Conservation (phyloP, 2,113 vertebrate species). For the Falcunculus frontatus region DNA sequence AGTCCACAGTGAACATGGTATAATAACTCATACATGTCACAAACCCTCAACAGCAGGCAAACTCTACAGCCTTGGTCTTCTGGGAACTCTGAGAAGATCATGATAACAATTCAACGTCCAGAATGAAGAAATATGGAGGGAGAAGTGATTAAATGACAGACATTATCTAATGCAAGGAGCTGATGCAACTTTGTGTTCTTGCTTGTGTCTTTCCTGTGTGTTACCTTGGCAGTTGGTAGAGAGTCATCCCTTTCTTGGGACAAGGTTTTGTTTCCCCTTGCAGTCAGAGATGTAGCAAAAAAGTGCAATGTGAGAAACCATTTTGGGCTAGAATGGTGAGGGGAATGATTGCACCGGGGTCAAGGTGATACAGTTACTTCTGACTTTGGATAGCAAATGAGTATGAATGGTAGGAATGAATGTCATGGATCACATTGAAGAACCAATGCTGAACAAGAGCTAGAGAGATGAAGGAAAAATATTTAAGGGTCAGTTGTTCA, state of each 20-base stretch:
- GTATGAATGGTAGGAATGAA: not conserved
- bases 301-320: not conserved
- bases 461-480: not conserved
- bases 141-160: not conserved
- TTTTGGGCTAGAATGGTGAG: not conserved
- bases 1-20: not conserved
- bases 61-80: not conserved
- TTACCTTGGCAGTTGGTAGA: not conserved
- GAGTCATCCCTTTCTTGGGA: not conserved
- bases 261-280: not conserved
- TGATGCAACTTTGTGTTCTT: not conserved
- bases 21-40: not conserved
- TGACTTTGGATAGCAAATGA: not conserved
- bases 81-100: not conserved
- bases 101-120: not conserved
- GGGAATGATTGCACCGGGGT: not conserved
- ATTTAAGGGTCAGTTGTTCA: not conserved
- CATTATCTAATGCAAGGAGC: not conserved
- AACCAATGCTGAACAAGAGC: not conserved
- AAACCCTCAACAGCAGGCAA: not conserved
- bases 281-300: not conserved
- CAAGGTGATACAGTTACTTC: not conserved
- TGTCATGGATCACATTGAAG: not conserved
- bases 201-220: not conserved
- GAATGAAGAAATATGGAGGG: not conserved